Evolutionary conservation across 2,797 vertebrate genomes (phyloP).

Genomic region (Chelmon rostratus): DNA sequence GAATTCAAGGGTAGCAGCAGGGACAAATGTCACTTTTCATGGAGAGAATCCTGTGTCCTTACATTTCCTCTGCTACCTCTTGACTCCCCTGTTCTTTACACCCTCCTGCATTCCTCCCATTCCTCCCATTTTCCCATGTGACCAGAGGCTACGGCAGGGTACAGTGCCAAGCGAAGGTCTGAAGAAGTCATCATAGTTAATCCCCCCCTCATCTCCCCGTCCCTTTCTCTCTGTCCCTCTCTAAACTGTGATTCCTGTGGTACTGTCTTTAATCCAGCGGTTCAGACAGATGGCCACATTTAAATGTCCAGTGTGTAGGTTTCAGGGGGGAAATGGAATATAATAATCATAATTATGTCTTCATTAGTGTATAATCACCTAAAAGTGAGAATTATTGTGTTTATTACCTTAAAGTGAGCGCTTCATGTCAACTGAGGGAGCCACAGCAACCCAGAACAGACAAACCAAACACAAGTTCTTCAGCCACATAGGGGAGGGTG

Average conservation of each 20-base stretch:
- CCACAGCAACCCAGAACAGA: too few relatives aligned
- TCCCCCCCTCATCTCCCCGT: constrained; percentile 37
- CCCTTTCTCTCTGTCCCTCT: constrained; percentile 37
- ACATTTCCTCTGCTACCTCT: constrained; percentile 35
- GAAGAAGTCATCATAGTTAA: constrained; percentile 72
- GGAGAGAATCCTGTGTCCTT: constrained; percentile 54
- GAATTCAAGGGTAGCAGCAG: constrained; percentile 18
- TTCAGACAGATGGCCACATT: constrained; percentile 67
- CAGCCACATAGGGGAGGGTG: too few relatives aligned
- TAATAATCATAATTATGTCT: too few relatives aligned
- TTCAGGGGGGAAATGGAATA: too few relatives aligned
- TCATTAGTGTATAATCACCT: too few relatives aligned
- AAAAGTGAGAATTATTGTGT: too few relatives aligned
- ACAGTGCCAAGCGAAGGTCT: constrained; percentile 44
- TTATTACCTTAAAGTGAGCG: too few relatives aligned
- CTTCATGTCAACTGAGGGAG: too few relatives aligned
- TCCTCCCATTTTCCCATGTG: constrained; percentile 56
- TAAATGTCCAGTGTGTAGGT: constrained; percentile 9
- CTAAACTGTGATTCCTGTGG: constrained; percentile 49
- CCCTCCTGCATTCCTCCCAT: constrained; percentile 65
- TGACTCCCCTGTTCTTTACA: constrained; percentile 3
- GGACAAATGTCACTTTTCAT: constrained; percentile 29
- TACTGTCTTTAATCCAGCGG: constrained; percentile 64
- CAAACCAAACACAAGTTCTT: too few relatives aligned
- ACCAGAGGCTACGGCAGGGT: constrained; percentile 33